Evolutionary conservation across 2,888 invertebrate genomes (phyloP).

Genomic region (Buathra laborator): DNA sequence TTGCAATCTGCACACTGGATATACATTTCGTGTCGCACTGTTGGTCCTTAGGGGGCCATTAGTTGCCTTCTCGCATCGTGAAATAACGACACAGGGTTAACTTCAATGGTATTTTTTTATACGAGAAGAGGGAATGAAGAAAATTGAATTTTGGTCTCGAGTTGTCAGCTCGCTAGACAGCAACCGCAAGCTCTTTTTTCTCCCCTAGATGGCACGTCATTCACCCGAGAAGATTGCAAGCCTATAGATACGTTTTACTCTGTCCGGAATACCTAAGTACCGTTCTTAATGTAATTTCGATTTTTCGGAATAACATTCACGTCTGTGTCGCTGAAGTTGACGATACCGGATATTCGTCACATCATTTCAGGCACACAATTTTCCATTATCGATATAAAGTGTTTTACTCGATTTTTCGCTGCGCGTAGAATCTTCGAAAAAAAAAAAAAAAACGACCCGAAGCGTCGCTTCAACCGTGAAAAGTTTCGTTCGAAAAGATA

Average conservation of each 20-base stretch:
- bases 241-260: background rate
- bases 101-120: background rate
- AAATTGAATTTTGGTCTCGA: conserved; percentile 53
- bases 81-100: conserved; percentile 14
- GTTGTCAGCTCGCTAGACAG: conserved; percentile 31
- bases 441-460: too few relatives aligned
- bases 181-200: background rate
- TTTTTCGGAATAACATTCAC: background rate
- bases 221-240: conserved; percentile 2
- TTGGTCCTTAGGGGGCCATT: conserved; percentile 45
- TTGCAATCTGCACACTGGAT: too few relatives aligned
- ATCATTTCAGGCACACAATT: background rate
- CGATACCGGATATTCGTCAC: background rate
- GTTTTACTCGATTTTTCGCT: too few relatives aligned
- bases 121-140: conserved; percentile 6
- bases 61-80: conserved; percentile 47
- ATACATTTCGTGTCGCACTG: background rate
- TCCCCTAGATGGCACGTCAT: background rate
- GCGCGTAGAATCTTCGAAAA: too few relatives aligned
- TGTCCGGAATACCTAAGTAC: conserved; percentile 8
- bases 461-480: conserved; percentile 2
- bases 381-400: too few relatives aligned
- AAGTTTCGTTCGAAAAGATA: conserved; percentile 38
- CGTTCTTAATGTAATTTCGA: conserved; percentile 16
- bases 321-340: background rate